Percentiles rank a stretch among this genome's conserved stretches.
These are phyloP conservation scores for Lophura nycthemera DNA, from an alignment of 2,113 vertebrate genomes.

Conservation along the genomic window DNA sequence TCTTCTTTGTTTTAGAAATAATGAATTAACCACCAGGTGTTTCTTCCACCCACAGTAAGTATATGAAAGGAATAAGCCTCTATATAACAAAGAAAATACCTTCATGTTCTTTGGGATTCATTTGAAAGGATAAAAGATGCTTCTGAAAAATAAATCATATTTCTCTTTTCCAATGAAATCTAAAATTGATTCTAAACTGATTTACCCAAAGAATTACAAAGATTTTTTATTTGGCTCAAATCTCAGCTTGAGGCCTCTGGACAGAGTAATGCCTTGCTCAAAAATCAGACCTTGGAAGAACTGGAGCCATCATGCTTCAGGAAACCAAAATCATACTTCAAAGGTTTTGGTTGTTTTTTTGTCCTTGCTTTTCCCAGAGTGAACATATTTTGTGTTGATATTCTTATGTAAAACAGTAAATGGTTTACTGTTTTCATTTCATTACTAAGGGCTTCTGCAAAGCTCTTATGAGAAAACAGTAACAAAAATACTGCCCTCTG, in stretches of 20 bases:
- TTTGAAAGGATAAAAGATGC: slow-evolving; percentile 24
- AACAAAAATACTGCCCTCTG: neutral
- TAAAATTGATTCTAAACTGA: neutral
- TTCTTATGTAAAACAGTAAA: neutral
- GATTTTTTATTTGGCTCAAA: neutral
- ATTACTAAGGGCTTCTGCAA: neutral
- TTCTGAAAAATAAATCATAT: slow-evolving; percentile 10
- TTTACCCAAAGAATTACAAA: neutral
- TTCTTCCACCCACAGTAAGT: neutral
- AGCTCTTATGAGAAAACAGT: neutral
- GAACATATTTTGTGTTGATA: neutral
- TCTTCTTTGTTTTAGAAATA: slow-evolving; percentile 48
- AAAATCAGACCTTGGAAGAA: neutral
- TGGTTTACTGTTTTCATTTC: neutral
- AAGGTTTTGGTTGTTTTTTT: neutral
- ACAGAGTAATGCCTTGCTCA: neutral
- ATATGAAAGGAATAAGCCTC: neutral
- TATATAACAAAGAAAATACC: slow-evolving; percentile 7
- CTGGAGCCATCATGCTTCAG: neutral
- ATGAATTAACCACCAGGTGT: slow-evolving; percentile 25
- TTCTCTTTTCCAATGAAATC: neutral
- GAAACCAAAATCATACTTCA: neutral
- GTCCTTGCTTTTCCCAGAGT: neutral
- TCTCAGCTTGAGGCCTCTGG: neutral
- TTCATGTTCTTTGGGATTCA: neutral